A percentile compares a stretch with the other conserved stretches of the same genome.
Conservation (phyloP, 2,797 vertebrate genomes). For the Pelodytes ibericus region DNA sequence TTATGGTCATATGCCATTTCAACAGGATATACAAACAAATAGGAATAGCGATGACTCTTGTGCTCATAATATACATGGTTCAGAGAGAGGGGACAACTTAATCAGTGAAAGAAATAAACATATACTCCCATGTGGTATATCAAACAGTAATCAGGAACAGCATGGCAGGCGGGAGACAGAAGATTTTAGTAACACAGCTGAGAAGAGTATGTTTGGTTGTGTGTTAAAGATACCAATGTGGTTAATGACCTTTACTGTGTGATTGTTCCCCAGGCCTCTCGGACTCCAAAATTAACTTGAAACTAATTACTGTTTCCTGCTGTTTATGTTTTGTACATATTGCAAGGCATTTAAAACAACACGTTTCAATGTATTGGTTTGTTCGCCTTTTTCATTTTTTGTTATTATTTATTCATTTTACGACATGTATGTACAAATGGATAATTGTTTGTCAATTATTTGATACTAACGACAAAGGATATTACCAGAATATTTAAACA, state of each 20-base stretch:
- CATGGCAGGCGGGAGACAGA: slow-evolving; percentile 35
- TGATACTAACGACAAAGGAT: too few species aligned
- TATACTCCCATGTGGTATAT: slow-evolving; percentile 20
- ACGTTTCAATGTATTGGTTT: not conserved
- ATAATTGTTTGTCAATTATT: not conserved
- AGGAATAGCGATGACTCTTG: slow-evolving; percentile 21
- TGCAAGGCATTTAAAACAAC: slow-evolving; percentile 66
- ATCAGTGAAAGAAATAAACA: slow-evolving; percentile 48
- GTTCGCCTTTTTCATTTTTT: slow-evolving; percentile 6
- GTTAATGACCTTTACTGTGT: slow-evolving; percentile 79
- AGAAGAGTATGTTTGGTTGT: slow-evolving; percentile 61
- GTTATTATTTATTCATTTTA: not conserved
- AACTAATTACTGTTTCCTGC: slow-evolving; percentile 85
- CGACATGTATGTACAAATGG: not conserved
- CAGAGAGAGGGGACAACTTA: slow-evolving; percentile 30
- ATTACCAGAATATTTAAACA: too few species aligned
- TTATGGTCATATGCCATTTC: slow-evolving; percentile 12
- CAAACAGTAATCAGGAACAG: slow-evolving; percentile 34
- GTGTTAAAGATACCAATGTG: slow-evolving; percentile 72
- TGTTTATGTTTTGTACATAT: slow-evolving; percentile 91
- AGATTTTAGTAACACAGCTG: slow-evolving; percentile 40
- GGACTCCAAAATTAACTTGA: slow-evolving; percentile 78
- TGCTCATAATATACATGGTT: slow-evolving; percentile 26
- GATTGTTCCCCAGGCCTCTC: slow-evolving; percentile 77
- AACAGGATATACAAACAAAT: slow-evolving; percentile 28